Evolutionary conservation across 1,140 invertebrate genomes (phyloP).

Genomic region (Cydia pomonella): DNA sequence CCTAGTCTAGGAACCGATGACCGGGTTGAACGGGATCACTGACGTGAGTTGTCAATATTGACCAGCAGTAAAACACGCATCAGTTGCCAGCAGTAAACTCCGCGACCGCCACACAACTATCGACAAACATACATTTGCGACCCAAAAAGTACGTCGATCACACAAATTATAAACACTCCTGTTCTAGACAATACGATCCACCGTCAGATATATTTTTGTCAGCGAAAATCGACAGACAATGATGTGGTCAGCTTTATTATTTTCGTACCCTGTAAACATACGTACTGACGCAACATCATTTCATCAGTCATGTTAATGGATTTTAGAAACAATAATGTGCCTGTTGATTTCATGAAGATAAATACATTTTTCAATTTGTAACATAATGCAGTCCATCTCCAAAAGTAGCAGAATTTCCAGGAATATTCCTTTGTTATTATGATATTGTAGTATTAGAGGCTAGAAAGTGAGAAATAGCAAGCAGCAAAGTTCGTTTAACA

Average conservation of each 20-base stretch:
- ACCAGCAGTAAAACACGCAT: neutral
- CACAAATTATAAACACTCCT: slow-evolving; percentile 26
- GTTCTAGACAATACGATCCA: slow-evolving; percentile 6
- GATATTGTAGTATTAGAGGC: too few species aligned
- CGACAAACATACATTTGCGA: slow-evolving; percentile 19
- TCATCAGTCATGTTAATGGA: slow-evolving; percentile 15
- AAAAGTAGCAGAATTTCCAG: too few species aligned
- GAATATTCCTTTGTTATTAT: too few species aligned
- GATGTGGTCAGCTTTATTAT: slow-evolving; percentile 60
- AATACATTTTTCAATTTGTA: too few species aligned
- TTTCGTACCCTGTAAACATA: slow-evolving; percentile 51
- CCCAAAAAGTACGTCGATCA: slow-evolving; percentile 10
- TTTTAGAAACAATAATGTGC: slow-evolving; percentile 2
- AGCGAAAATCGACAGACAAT: slow-evolving; percentile 43
- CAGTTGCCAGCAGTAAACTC: slow-evolving; percentile 1
- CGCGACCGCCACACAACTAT: slow-evolving; percentile 1
- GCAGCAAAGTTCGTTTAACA: too few species aligned
- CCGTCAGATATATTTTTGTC: slow-evolving; percentile 33
- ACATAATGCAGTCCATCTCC: too few species aligned
- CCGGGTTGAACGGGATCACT: neutral
- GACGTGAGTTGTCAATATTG: neutral
- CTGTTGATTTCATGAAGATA: neutral
- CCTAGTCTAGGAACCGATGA: neutral
- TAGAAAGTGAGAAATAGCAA: too few species aligned
- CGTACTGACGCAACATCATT: slow-evolving; percentile 46